Percentiles rank a stretch among this genome's conserved stretches.
Evolutionary conservation across 2,888 invertebrate species (phyloP).

Genomic region (Dexiosoma caninum): DNA sequence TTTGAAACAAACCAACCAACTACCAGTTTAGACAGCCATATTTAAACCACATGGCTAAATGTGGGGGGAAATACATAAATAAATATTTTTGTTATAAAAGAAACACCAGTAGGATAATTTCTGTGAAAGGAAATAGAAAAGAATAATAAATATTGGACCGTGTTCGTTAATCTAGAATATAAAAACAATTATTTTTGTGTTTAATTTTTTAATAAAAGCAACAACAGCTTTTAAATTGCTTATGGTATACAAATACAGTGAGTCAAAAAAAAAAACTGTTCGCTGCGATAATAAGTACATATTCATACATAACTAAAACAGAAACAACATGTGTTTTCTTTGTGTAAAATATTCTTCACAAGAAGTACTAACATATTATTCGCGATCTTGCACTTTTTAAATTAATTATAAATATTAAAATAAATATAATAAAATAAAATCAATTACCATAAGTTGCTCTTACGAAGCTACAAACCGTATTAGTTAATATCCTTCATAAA

Average conservation of each 20-base stretch:
- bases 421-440: no score
- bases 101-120: background rate
- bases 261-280: background rate
- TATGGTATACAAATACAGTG: conserved; percentile 28
- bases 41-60: conserved; percentile 51
- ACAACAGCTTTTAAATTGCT: conserved; percentile 22
- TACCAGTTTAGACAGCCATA: conserved; percentile 35
- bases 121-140: background rate
- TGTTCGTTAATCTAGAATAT: conserved; percentile 41
- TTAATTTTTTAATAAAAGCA: conserved; percentile 44
- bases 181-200: conserved; percentile 38
- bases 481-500: no score
- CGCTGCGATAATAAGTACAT: no score
- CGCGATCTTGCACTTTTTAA: no score
- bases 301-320: no score
- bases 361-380: no score
- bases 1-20: conserved; percentile 34
- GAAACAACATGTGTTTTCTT: no score
- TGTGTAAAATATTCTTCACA: no score
- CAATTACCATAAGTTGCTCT: no score
- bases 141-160: background rate
- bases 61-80: conserved; percentile 39
- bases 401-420: no score
- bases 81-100: conserved; percentile 37
- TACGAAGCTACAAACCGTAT: no score